Conservation (phyloP, 1,140 invertebrate species). For the Zophobas morio region DNA sequence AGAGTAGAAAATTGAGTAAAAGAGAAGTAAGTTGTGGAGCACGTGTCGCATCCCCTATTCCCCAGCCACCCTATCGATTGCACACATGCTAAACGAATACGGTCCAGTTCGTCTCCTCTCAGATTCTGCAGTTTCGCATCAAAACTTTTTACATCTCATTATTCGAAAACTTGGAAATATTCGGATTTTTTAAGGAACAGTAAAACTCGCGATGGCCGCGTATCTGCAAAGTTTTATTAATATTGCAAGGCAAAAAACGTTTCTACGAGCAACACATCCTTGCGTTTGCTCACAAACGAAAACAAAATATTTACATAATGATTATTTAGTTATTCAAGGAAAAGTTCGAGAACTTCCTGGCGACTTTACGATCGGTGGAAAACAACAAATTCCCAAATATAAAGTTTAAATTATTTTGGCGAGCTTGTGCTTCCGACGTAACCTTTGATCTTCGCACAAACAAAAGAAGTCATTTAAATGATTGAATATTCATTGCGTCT, state of each 20-base stretch:
- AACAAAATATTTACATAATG: conserved; percentile 29
- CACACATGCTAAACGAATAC: conserved; percentile 43
- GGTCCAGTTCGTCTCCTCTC: conserved; percentile 44
- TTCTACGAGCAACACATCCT: background rate
- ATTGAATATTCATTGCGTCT: conserved; percentile 35
- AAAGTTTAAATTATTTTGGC: conserved; percentile 24
- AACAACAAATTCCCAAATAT: conserved; percentile 2
- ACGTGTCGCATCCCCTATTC: conserved; percentile 41
- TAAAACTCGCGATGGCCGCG: background rate
- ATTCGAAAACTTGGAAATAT: conserved; percentile 48
- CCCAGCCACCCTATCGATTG: conserved; percentile 40
- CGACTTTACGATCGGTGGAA: conserved; percentile 18
- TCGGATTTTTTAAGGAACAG: conserved; percentile 38
- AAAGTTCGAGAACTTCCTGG: conserved; percentile 8
- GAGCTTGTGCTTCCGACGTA: background rate
- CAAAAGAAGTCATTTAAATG: conserved; percentile 37
- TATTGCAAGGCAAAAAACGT: background rate
- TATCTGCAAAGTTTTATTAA: conserved; percentile 2
- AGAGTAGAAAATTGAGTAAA: conserved; percentile 39
- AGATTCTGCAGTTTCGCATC: conserved; percentile 44
- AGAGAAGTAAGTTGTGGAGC: conserved; percentile 40
- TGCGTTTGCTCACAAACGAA: background rate
- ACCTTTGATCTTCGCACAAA: conserved; percentile 24
- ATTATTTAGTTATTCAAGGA: conserved; percentile 23
- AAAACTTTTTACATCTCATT: conserved; percentile 51